Evolutionary conservation across 2,797 vertebrate species (phyloP), one percentile per base, ranked within the genome.

Genomic region (Coranthus polyacanthus): DNA sequence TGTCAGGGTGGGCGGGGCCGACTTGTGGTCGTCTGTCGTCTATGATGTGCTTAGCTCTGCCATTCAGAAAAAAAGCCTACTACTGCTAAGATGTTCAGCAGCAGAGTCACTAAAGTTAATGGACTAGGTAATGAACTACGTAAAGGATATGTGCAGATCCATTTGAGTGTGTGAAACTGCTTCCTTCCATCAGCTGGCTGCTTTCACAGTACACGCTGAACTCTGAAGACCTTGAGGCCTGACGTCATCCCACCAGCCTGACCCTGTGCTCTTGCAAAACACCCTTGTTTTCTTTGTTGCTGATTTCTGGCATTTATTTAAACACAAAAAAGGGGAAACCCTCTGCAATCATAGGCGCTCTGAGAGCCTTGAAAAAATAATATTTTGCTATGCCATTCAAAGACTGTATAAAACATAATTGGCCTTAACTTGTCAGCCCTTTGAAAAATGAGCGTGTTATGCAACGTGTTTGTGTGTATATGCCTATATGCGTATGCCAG

Each of bases 211-310:
- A 57, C 42, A 49, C 8, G 17, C 10, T 78, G 22, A 66, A 74
- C 75, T 69, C n/a, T 12, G 57, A 49, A 15, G 58, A 83, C 83
- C 71, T 77, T 75, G 83, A 83, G 66, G 42, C 53, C 62, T 82
- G 73, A 83, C 44, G 37, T 87, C 75, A 81, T 16, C 17, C 11
- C n/a, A 9, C 66, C 12, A 44, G 6, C 56, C 54, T 79, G 82
- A 87, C 73, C 70, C 78, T 67, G 56, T 50, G 67, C 57, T 50
- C 47, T 42, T 46, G 26, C 52, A 84, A 84, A 81, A 71, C 62
- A 75, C 29, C 34, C 54, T 73, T 62, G 38, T 68, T 81, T 66
- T 81, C 72, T 67, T 75, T 81, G 77, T 70, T 84, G 62, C 16
- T 17, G 66, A 18, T 62, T 58, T 53, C 37, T 75, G 45, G 0